Conservation (phyloP, 2,113 vertebrate species). For the Crotalus tigris region DNA sequence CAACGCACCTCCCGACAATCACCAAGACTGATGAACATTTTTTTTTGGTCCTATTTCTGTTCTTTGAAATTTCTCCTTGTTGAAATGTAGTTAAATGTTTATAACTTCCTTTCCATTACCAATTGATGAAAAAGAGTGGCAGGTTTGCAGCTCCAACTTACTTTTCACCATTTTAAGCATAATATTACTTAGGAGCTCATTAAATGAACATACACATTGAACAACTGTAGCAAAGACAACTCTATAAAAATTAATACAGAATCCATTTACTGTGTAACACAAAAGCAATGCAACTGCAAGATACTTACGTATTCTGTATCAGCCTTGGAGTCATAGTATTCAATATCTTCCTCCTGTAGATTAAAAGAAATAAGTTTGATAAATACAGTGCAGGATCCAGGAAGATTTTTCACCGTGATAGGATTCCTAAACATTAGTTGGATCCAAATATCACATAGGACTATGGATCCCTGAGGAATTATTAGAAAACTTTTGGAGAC, state of each 20-base stretch:
- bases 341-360: slow-evolving; percentile 88
- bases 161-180: not conserved
- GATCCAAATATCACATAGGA: not conserved
- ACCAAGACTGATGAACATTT: not conserved
- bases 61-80: slow-evolving; percentile 5
- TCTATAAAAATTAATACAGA: not conserved
- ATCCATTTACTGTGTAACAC: not conserved
- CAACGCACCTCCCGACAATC: not conserved
- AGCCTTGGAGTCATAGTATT: slow-evolving; percentile 96
- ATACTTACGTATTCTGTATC: slow-evolving; percentile 92
- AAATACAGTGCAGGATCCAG: not conserved
- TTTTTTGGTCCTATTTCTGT: not conserved
- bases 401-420: fast-evolving
- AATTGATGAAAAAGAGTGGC: not conserved
- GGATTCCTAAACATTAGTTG: not conserved
- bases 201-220: not conserved
- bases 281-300: not conserved
- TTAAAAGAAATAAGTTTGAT: slow-evolving; percentile 43
- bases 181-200: not conserved
- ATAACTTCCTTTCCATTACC: not conserved
- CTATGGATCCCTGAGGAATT: not conserved
- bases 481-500: not conserved
- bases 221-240: not conserved
- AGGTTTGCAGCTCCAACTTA: not conserved
- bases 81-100: not conserved